Percentiles rank a stretch among this genome's conserved stretches.
These are phyloP conservation scores for Saturnia japonica DNA, from an alignment of 2,888 invertebrate species.

Conservation along the genomic window DNA sequence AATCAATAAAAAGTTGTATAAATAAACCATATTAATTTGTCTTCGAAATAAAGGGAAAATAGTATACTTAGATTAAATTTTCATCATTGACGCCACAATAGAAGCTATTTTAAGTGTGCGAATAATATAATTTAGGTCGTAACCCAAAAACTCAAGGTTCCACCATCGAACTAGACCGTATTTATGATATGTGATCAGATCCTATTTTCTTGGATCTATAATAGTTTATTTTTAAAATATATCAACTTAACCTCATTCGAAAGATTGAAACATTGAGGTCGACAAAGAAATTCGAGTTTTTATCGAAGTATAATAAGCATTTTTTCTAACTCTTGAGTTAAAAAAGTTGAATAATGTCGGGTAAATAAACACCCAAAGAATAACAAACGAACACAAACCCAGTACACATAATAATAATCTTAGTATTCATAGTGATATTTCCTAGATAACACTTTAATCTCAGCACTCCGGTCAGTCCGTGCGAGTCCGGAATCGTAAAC, in stretches of 20 bases:
- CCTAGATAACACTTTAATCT: not conserved
- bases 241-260: not conserved
- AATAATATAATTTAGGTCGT: conserved; percentile 30
- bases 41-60: not conserved
- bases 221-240: not conserved
- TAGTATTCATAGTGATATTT: not conserved
- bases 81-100: conserved; percentile 28
- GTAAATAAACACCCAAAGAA: not conserved
- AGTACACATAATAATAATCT: not conserved
- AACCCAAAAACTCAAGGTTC: conserved; percentile 30
- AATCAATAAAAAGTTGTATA: not conserved
- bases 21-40: not conserved
- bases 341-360: not conserved
- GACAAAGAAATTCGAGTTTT: not conserved
- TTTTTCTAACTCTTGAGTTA: not conserved
- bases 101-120: conserved; percentile 25
- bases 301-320: not conserved
- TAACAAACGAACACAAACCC: not conserved
- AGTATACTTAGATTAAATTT: conserved; percentile 24
- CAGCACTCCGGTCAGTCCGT: too few species aligned
- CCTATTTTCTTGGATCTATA: not conserved
- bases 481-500: too few species aligned
- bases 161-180: not conserved
- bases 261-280: not conserved
- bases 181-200: conserved; percentile 15